Evolutionary conservation across 2,888 invertebrate genomes (phyloP).

Genomic region (Agriotes lineatus): DNA sequence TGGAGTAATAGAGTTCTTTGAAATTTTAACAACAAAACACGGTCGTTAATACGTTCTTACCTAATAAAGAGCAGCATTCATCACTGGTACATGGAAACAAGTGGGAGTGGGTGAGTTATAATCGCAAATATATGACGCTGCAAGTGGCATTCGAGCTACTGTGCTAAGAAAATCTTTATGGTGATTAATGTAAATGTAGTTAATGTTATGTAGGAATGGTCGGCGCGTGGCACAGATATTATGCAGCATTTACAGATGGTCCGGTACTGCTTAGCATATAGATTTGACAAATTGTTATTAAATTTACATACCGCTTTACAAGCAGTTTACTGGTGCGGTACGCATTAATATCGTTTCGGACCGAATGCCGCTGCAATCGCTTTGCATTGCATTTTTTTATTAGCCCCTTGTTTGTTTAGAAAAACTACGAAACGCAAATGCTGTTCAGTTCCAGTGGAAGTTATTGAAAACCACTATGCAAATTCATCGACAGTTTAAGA

Average conservation of each 20-base stretch:
- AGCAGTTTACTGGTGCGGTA: constrained; percentile 40
- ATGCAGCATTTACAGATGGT: constrained; percentile 50
- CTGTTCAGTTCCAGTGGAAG: too few relatives aligned
- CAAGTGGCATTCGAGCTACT: constrained; percentile 47
- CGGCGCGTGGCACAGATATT: constrained; percentile 53
- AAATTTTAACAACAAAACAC: constrained; percentile 39
- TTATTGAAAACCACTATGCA: too few relatives aligned
- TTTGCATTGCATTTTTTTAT: constrained; percentile 24
- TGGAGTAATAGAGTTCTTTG: constrained; percentile 43
- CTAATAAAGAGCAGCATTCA: constrained; percentile 42
- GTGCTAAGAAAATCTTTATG: constrained; percentile 52
- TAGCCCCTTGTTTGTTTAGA: too few relatives aligned
- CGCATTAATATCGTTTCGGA: constrained; percentile 38
- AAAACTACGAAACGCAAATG: too few relatives aligned
- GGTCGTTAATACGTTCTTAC: constrained; percentile 39
- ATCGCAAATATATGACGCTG: constrained; percentile 47
- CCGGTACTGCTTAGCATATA: constrained; percentile 46
- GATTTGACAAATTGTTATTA: constrained; percentile 47
- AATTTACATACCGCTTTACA: constrained; percentile 46
- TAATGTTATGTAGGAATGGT: constrained; percentile 53
- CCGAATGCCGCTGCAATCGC: constrained; percentile 5
- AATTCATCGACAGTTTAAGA: too few relatives aligned
- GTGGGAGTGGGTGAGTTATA: constrained; percentile 47
- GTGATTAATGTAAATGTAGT: constrained; percentile 54
- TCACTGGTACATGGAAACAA: constrained; percentile 37